Percentiles rank a stretch among this genome's conserved stretches.
These are phyloP conservation scores for Tachina lurida DNA, from an alignment of 2,888 invertebrate species.

Conservation along the genomic window DNA sequence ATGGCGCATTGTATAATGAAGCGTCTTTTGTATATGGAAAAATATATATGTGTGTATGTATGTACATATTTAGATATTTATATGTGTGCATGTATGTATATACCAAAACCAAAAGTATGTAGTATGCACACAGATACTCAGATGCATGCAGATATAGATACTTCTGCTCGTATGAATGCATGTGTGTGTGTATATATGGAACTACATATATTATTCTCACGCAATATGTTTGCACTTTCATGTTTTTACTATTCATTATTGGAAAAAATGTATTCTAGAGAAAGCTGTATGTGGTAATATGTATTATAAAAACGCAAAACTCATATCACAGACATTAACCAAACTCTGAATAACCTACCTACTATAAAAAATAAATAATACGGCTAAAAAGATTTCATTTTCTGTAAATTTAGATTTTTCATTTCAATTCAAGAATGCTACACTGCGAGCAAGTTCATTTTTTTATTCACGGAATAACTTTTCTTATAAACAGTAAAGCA, in stretches of 20 bases:
- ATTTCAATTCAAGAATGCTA: constrained; percentile 73
- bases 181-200: background rate
- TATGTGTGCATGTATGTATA: background rate
- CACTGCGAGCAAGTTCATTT: constrained; percentile 68
- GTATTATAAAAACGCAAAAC: constrained; percentile 59
- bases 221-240: constrained; percentile 70
- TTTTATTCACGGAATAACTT: constrained; percentile 54
- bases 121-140: too few relatives aligned
- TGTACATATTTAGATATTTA: background rate
- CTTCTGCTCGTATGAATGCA: background rate
- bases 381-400: constrained; percentile 68
- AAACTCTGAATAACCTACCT: constrained; percentile 30
- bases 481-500: constrained; percentile 19
- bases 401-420: constrained; percentile 73
- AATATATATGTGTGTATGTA: constrained; percentile 6
- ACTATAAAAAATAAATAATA: constrained; percentile 46
- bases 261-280: constrained; percentile 62
- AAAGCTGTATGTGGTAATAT: constrained; percentile 60
- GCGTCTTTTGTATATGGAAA: constrained; percentile 50
- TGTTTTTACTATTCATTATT: constrained; percentile 69
- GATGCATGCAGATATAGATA: background rate
- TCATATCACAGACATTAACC: constrained; percentile 65
- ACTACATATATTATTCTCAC: constrained; percentile 63
- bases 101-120: background rate
- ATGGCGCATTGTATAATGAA: constrained; percentile 65